These are phyloP conservation scores for Tupiocoris notatus DNA, from an alignment of 2,888 invertebrate species.

Conservation along the genomic window DNA sequence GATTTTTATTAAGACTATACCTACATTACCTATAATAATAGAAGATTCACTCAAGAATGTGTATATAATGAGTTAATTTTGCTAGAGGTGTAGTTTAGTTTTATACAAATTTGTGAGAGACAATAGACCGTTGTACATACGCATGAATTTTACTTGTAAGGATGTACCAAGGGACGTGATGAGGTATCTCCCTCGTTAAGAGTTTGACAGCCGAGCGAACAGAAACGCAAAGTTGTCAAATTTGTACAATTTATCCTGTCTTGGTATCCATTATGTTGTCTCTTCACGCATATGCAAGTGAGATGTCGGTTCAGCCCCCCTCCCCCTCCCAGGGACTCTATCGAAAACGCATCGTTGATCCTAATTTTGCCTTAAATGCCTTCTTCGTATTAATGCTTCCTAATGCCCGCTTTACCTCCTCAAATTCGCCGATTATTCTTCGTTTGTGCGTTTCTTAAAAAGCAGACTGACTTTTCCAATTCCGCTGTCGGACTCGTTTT, in stretches of 20 bases:
- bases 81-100: constrained; percentile 23
- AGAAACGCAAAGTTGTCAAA: constrained; percentile 2
- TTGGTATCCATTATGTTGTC: background rate
- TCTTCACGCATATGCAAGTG: background rate
- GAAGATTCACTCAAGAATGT: constrained; percentile 19
- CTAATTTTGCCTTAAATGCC: too few species aligned
- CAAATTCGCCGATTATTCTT: too few species aligned
- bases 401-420: too few species aligned
- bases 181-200: constrained; percentile 20
- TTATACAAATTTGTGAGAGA: constrained; percentile 31
- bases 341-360: too few species aligned
- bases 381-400: too few species aligned
- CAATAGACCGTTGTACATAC: constrained; percentile 35
- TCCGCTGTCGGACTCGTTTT: too few species aligned
- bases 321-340: too few species aligned
- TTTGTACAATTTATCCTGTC: constrained; percentile 2
- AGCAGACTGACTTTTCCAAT: too few species aligned
- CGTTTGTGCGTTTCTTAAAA: too few species aligned
- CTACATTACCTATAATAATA: constrained; percentile 14
- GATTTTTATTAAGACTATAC: background rate
- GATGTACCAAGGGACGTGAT: constrained; percentile 9
- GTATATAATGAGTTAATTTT: constrained; percentile 24
- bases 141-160: constrained; percentile 8
- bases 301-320: too few species aligned
- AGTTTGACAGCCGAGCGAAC: constrained; percentile 1